These are phyloP conservation scores for Myripristis murdjan DNA, from an alignment of 2,797 vertebrate species.

Conservation along the genomic window DNA sequence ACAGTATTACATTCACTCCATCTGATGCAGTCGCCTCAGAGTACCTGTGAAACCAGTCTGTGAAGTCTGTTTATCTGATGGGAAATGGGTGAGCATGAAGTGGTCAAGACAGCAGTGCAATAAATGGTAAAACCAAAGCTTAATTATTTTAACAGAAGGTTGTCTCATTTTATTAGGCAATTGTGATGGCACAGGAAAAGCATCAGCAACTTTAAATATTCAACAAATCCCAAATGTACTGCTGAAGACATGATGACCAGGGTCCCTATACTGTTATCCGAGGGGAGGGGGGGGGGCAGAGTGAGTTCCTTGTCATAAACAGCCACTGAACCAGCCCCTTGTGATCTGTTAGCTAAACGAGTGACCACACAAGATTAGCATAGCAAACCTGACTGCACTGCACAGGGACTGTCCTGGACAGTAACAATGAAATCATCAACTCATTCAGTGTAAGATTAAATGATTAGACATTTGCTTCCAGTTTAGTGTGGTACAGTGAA, in stretches of 20 bases:
- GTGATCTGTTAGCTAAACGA: constrained; percentile 7
- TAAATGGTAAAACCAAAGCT: neutral
- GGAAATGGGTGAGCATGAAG: neutral
- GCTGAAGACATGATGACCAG: neutral
- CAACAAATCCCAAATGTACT: neutral
- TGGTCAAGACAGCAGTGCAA: no score
- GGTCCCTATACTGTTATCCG: no score
- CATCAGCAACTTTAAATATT: neutral
- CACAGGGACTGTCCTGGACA: constrained; percentile 69
- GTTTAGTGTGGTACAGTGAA: constrained; percentile 18
- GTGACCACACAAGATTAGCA: constrained; percentile 59
- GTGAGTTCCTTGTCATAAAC: constrained; percentile 17
- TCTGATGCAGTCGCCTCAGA: no score
- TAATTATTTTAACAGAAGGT: neutral
- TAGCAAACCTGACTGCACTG: constrained; percentile 30
- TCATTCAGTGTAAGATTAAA: constrained; percentile 65
- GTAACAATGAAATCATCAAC: constrained; percentile 75
- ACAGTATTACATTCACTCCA: no score
- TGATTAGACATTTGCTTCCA: constrained; percentile 24
- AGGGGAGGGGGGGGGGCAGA: constrained; percentile 3
- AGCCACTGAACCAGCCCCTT: neutral
- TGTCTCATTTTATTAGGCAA: constrained; percentile 50
- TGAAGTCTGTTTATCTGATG: constrained; percentile 1
- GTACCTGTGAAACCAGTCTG: neutral
- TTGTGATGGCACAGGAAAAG: constrained; percentile 15